Percentiles rank a stretch among this genome's conserved stretches.
These are phyloP conservation scores for Hyppa rectilinea DNA, from an alignment of 2,888 invertebrate species.

Conservation along the genomic window DNA sequence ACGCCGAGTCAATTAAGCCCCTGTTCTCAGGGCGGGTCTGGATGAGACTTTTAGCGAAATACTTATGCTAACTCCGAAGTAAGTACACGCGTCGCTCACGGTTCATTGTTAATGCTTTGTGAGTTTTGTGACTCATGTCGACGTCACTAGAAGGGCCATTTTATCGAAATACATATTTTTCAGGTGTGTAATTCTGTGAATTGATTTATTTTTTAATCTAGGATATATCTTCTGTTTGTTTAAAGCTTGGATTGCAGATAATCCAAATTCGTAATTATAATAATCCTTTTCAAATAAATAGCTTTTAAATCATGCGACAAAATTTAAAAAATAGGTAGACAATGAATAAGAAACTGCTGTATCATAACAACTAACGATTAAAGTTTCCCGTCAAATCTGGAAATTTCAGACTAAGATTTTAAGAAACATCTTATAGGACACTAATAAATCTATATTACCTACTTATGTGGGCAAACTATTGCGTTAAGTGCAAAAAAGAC, in stretches of 20 bases:
- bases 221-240: neutral
- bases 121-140: slow-evolving; percentile 52
- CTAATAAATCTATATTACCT: neutral
- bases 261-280: neutral
- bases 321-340: no score
- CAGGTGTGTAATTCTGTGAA: neutral
- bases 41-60: slow-evolving; percentile 83
- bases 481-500: neutral
- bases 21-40: slow-evolving; percentile 68
- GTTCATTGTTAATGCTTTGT: slow-evolving; percentile 79
- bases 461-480: neutral
- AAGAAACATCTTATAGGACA: neutral
- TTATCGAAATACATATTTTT: neutral
- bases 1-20: slow-evolving; percentile 71
- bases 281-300: slow-evolving; percentile 1
- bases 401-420: neutral
- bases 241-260: neutral
- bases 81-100: slow-evolving; percentile 80
- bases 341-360: slow-evolving; percentile 7
- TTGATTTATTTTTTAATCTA: neutral
- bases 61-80: slow-evolving; percentile 82
- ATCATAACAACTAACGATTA: neutral
- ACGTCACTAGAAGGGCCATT: slow-evolving; percentile 57
- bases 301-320: neutral
- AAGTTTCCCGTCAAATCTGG: neutral